Conservation (phyloP, 2,113 vertebrate species). For the Xenopus tropicalis region UCB_Xtro_10.0 CM004452.2:8706001-8706500, state of each 20-base stretch:
- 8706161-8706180: no score
- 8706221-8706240: neutral
- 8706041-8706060: no score
- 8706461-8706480: conserved; percentile 87
- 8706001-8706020: no score
- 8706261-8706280: conserved; percentile 10
- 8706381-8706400: conserved; percentile 84
- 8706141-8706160: no score
- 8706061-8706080: no score
- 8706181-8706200: no score
- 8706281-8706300: neutral
- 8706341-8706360: conserved; percentile 79
- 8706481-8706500: conserved; percentile 91
- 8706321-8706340: conserved; percentile 74
- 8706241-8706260: no score
- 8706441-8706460: conserved; percentile 85
- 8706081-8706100: no score
- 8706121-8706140: no score
- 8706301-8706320: conserved; percentile 87
- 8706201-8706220: no score
- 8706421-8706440: conserved; percentile 86
- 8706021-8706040: no score
- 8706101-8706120: no score
- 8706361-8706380: conserved; percentile 91
- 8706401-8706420: conserved; percentile 85